These are phyloP conservation scores for Drosophila sordidula DNA, from an alignment of 2,888 invertebrate genomes.

Conservation along the genomic window DNA sequence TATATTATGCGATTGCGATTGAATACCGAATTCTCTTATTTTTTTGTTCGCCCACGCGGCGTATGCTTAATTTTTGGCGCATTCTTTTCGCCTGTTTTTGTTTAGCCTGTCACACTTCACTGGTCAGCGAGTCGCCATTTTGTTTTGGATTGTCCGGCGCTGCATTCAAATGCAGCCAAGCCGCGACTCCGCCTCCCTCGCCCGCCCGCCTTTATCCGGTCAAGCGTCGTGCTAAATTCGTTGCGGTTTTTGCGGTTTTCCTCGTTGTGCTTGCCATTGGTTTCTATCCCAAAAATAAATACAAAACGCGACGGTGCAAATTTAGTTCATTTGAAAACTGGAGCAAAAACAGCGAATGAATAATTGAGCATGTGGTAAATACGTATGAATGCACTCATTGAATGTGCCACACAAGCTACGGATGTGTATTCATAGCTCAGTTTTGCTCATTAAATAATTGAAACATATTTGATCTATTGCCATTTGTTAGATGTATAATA, in stretches of 20 bases:
- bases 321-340: conserved; percentile 65
- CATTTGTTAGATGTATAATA: not conserved
- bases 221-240: conserved; percentile 75
- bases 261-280: conserved; percentile 43
- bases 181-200: not conserved
- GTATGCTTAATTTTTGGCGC: conserved; percentile 65
- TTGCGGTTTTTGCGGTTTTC: conserved; percentile 67
- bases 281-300: conserved; percentile 33
- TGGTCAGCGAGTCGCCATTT: conserved; percentile 54
- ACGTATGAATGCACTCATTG: conserved; percentile 48
- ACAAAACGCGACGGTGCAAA: conserved; percentile 43
- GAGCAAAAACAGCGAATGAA: conserved; percentile 49
- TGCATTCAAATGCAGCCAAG: conserved; percentile 61
- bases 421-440: conserved; percentile 7
- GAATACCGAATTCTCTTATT: conserved; percentile 29
- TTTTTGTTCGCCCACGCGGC: conserved; percentile 39
- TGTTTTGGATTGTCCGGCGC: conserved; percentile 45
- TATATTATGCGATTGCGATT: conserved; percentile 36
- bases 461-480: conserved; percentile 2
- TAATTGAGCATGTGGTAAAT: conserved; percentile 65
- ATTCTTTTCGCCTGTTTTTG: conserved; percentile 26
- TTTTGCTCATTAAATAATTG: conserved; percentile 16
- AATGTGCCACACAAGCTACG: conserved; percentile 5
- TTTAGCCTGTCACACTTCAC: conserved; percentile 59
- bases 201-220: conserved; percentile 37